phyloP scores from a whole-genome alignment of 2,797 vertebrate genomes.

The Rhodeus uyekii region DNA sequence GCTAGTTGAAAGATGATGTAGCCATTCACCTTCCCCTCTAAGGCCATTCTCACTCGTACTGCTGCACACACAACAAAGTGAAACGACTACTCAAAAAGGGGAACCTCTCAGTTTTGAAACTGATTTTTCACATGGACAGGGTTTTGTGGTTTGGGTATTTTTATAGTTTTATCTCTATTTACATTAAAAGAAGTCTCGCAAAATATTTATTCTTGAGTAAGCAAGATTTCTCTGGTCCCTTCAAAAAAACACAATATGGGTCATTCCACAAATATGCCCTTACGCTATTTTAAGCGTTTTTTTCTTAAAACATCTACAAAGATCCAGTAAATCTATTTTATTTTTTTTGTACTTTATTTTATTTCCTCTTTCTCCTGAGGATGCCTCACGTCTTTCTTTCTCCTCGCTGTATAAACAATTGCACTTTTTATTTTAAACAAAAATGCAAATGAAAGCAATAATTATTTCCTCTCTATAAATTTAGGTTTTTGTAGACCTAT shows the following conservation, averaged over 20 bases:
- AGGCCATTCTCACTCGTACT: not conserved
- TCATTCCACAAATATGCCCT: not conserved
- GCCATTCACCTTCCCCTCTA: not conserved
- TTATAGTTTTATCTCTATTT: not conserved
- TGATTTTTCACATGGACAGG: not conserved
- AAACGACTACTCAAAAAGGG: not conserved
- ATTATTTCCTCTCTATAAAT: not conserved
- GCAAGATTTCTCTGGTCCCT: not conserved
- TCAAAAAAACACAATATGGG: not conserved
- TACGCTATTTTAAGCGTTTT: not conserved
- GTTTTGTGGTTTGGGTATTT: not conserved
- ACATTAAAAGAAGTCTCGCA: not conserved
- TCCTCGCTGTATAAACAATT: not conserved
- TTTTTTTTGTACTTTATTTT: not conserved
- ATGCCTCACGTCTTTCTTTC: not conserved
- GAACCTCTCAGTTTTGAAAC: not conserved
- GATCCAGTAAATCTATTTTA: not conserved
- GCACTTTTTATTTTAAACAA: not conserved
- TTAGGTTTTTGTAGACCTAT: not conserved
- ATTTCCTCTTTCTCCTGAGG: not conserved
- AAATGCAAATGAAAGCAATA: not conserved
- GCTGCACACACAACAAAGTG: not conserved
- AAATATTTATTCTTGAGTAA: not conserved
- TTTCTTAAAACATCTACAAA: not conserved
- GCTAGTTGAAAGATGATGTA: constrained; percentile 17